These are phyloP conservation scores for Phaetusa simplex DNA, from an alignment of 2,113 vertebrate genomes.

Conservation along the genomic window DNA sequence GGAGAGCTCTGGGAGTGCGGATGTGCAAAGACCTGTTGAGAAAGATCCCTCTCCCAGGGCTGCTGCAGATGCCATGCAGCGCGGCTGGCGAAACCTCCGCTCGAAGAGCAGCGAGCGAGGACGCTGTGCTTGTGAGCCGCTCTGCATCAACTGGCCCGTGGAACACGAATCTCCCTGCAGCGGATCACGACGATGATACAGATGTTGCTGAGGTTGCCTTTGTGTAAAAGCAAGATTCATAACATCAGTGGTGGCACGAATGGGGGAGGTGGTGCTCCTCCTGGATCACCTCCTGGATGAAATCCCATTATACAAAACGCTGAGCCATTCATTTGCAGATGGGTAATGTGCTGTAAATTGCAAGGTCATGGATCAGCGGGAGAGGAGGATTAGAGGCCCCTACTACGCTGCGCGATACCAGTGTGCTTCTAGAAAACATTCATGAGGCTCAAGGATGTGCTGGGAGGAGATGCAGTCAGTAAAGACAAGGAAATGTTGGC, in stretches of 20 bases:
- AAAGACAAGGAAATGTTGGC: not conserved
- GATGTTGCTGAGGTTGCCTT: not conserved
- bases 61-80: not conserved
- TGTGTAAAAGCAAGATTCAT: not conserved
- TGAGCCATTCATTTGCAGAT: not conserved
- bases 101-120: not conserved
- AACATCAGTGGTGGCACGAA: rapidly evolving
- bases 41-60: not conserved
- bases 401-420: rapidly evolving
- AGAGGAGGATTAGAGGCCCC: not conserved
- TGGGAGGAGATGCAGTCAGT: not conserved
- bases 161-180: not conserved
- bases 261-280: not conserved
- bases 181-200: rapidly evolving
- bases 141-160: not conserved
- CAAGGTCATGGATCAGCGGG: not conserved
- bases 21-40: not conserved
- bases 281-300: not conserved
- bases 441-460: not conserved
- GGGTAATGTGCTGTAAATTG: not conserved
- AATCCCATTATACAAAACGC: not conserved
- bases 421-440: not conserved
- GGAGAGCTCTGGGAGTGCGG: not conserved
- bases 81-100: not conserved
- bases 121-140: not conserved